A percentile compares a stretch with the other conserved stretches of the same genome.
Evolutionary conservation across 2,888 invertebrate species (phyloP).

Genomic region (Cantharis flavilabris): DNA sequence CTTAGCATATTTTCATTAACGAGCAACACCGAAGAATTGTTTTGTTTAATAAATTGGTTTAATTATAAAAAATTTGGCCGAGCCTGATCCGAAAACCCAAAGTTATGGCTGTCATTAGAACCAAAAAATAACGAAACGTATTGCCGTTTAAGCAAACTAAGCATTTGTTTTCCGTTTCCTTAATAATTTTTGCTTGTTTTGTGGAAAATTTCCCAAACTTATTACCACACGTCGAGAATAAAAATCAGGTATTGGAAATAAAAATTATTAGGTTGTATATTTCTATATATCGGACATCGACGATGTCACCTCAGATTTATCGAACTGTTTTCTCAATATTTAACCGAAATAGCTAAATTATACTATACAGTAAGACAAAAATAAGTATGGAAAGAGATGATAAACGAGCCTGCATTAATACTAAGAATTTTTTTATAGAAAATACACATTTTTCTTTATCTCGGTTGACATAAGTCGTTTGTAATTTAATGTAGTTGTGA

Average conservation of each 20-base stretch:
- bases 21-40: background rate
- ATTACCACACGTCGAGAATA: constrained; percentile 22
- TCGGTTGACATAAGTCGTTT: constrained; percentile 15
- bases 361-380: constrained; percentile 20
- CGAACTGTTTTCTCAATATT: constrained; percentile 22
- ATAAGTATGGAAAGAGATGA: constrained; percentile 22
- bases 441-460: background rate
- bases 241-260: constrained; percentile 18
- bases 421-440: constrained; percentile 10
- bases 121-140: background rate
- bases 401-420: constrained; percentile 17
- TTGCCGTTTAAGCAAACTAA: background rate
- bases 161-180: constrained; percentile 1
- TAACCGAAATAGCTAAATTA: constrained; percentile 27
- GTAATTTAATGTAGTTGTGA: background rate
- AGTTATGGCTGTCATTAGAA: background rate
- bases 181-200: background rate
- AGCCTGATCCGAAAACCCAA: background rate
- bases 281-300: constrained; percentile 23
- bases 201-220: constrained; percentile 16
- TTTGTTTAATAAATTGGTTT: background rate
- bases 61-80: background rate
- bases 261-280: constrained; percentile 24
- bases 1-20: background rate
- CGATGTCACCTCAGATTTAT: constrained; percentile 24